Evolutionary conservation across 2,888 invertebrate species (phyloP), one percentile per base, ranked within the genome.

Genomic region (Morpho achilles): DNA sequence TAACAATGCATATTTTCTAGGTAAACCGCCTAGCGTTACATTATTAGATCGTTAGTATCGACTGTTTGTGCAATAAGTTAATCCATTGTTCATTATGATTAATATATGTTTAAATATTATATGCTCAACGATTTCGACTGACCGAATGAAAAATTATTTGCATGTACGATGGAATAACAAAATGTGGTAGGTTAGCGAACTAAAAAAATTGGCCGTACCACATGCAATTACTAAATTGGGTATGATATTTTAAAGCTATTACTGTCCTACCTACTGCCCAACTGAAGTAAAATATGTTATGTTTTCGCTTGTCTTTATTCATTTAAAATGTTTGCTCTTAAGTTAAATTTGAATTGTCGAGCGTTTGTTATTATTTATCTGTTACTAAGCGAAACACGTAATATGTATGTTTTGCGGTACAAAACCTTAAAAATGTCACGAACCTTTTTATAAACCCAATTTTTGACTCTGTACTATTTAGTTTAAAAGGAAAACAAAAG

Each of bases 101-200:
- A 76, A 72, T 67, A 65, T 71, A 71, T 69, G 69, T 76, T 72
- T 73, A 71, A 73, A 71, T 70, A 77, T 77, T 75, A 77, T 77
- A 77, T 85, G 88, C 89, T 90, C 88, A 89, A 88, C 83, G 79
- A 83, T 87, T 87, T 87, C 84, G 87, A 88, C 88, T 87, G 89
- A 89, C 87, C 87, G 87, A 87, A 82, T 87, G 76, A 84, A 83
- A 82, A 79, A 82, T 67, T 71, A 80, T 67, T 67, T 67, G 63
- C 67, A 66, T 68, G 32, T 68, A 64, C 65, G 65, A 71, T 75
- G 72, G 72, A 55, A 51, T 50, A 54, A 41, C 41, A 41, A 54
- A 52, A 16, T 22, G 39, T 54, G 48, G 42, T 42, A 45, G 23
- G 42, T 51, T 40, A 16, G 50, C 16, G 7, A 41, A 41, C 8